Evolutionary conservation across 2,888 invertebrate species (phyloP).

Genomic region (Thecocarcelia acutangulata): DNA sequence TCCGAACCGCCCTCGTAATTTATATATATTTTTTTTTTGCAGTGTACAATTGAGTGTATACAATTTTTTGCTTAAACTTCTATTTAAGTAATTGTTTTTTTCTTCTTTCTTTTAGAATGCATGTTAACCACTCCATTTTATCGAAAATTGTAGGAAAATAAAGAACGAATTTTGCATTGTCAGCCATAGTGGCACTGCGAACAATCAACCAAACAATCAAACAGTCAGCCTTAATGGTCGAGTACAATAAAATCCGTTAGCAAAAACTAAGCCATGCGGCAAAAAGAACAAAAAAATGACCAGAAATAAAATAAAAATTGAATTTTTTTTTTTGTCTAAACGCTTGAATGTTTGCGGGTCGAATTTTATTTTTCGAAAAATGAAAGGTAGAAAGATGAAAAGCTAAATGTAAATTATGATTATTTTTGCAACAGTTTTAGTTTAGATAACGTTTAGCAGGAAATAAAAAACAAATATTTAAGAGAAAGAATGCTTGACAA

Average conservation of each 20-base stretch:
- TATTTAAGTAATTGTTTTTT: constrained; percentile 15
- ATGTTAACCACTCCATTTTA: background rate
- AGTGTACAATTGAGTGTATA: background rate
- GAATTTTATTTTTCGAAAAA: constrained; percentile 15
- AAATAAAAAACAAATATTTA: background rate
- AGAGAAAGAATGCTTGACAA: background rate
- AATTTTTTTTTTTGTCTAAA: background rate
- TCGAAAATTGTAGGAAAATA: constrained; percentile 19
- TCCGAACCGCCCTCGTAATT: too few relatives aligned
- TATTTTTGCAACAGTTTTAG: too few relatives aligned
- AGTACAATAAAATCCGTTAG: constrained; percentile 56
- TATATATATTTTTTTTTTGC: too few relatives aligned
- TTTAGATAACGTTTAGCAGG: too few relatives aligned
- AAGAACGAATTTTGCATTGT: constrained; percentile 47
- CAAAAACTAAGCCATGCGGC: constrained; percentile 52
- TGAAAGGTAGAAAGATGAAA: constrained; percentile 1
- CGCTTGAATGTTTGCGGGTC: too few relatives aligned
- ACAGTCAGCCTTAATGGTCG: constrained; percentile 37
- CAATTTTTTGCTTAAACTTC: constrained; percentile 24
- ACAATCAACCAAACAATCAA: constrained; percentile 14
- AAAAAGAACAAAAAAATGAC: background rate
- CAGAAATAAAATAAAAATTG: background rate
- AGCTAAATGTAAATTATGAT: background rate
- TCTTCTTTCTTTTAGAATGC: constrained; percentile 45
- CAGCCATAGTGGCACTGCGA: constrained; percentile 40